phyloP scores from a whole-genome alignment of 2,113 vertebrate species.

The Bujurquina vittata region DNA sequence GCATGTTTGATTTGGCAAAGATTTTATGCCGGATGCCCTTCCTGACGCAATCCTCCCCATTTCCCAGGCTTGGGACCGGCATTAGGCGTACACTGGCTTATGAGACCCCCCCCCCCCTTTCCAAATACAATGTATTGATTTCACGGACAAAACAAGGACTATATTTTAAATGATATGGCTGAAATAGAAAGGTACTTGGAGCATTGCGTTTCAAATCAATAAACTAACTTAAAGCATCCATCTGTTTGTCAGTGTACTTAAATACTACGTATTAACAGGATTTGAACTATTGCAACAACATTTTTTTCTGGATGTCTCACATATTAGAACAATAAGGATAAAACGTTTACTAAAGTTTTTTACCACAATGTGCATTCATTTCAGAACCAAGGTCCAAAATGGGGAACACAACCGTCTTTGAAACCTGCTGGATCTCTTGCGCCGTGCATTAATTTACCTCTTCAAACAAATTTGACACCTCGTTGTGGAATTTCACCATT shows the following conservation, averaged over 20 bases:
- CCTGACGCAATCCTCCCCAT: not conserved
- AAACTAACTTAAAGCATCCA: not conserved
- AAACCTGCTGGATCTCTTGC: not conserved
- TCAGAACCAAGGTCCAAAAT: not conserved
- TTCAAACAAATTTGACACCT: constrained; percentile 3
- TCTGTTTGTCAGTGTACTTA: not conserved
- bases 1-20: not conserved
- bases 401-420: not conserved
- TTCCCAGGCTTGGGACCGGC: too few species aligned
- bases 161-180: not conserved
- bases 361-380: not conserved
- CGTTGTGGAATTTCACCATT: not conserved
- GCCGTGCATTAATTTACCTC: not conserved
- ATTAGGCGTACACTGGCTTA: too few species aligned
- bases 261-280: not conserved
- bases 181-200: not conserved
- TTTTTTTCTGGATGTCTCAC: not conserved
- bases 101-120: too few species aligned
- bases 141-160: not conserved
- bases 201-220: not conserved
- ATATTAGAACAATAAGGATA: not conserved
- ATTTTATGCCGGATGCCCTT: not conserved
- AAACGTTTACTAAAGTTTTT: not conserved
- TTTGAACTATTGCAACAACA: not conserved
- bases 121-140: not conserved